Conservation (phyloP, 37 sponge, comb jelly and placozoan genomes). For the Agelas oroides region DNA sequence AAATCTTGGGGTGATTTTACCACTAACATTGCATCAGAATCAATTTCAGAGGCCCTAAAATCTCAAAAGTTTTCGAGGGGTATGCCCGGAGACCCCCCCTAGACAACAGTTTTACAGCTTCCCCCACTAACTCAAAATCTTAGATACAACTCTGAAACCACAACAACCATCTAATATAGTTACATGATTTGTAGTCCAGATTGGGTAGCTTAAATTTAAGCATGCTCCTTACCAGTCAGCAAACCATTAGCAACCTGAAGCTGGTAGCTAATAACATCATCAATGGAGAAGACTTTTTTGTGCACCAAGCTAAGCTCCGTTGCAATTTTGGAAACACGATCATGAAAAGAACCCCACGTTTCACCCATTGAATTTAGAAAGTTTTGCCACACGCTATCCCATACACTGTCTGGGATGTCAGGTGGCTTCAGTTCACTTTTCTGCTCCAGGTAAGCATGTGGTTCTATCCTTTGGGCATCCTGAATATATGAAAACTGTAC, state of each 20-base stretch:
- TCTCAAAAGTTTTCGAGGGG: no score
- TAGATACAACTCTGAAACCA: no score
- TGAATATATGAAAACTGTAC: not conserved
- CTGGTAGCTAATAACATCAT: constrained; percentile 13
- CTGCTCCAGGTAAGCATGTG: constrained; percentile 18
- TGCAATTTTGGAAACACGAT: not conserved
- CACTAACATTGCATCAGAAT: no score
- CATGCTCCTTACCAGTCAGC: not conserved
- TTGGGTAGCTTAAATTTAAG: no score
- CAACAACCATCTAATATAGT: no score
- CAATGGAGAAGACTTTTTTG: not conserved
- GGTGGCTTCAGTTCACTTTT: constrained; percentile 10
- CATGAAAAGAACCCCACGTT: constrained; percentile 13
- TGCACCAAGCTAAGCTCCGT: constrained; percentile 17
- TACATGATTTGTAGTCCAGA: no score
- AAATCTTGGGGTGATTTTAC: no score
- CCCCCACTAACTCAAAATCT: no score
- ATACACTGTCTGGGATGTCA: constrained; percentile 3
- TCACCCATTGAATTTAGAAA: not conserved
- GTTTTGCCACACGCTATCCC: constrained; percentile 36
- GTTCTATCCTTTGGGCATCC: not conserved
- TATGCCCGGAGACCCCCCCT: no score
- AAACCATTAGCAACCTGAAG: constrained; percentile 30
- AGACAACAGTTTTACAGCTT: no score
- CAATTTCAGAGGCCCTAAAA: no score